phyloP scores from a whole-genome alignment of 2,797 vertebrate genomes.

The Gobionotothen gibberifrons region DNA sequence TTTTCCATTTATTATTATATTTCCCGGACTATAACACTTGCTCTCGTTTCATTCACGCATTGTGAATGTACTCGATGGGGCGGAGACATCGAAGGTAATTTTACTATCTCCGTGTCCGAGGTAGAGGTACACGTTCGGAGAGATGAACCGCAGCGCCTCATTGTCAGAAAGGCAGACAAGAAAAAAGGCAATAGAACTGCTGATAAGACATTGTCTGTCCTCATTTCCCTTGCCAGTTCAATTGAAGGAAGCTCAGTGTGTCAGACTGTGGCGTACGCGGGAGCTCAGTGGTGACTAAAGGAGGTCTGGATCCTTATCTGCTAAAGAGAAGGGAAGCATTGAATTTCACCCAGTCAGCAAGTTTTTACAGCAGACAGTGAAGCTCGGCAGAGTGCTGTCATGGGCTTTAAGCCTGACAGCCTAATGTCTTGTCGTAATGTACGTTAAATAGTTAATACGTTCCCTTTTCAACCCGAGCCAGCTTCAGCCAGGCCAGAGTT shows the following conservation, averaged over 20 bases:
- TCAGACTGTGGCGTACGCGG: constrained; percentile 30
- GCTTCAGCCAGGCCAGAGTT: constrained; percentile 63
- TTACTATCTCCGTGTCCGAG: constrained; percentile 62
- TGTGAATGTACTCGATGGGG: constrained; percentile 58
- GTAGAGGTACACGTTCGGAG: constrained; percentile 49
- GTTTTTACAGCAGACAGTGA: constrained; percentile 50
- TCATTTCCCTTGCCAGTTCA: constrained; percentile 67
- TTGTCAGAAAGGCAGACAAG: constrained; percentile 37
- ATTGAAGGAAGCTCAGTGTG: constrained; percentile 55
- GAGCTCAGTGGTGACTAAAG: constrained; percentile 53
- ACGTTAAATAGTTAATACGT: constrained; percentile 67
- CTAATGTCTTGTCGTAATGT: constrained; percentile 58
- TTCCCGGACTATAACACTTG: constrained; percentile 18
- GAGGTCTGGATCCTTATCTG: constrained; percentile 73
- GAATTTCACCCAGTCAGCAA: constrained; percentile 69
- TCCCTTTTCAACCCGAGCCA: constrained; percentile 46
- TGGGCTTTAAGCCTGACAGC: constrained; percentile 42
- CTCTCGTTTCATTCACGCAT: constrained; percentile 58
- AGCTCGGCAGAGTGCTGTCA: constrained; percentile 24
- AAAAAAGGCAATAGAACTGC: constrained; percentile 57
- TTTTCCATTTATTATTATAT: constrained; percentile 8
- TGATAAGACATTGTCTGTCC: constrained; percentile 65
- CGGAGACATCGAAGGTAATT: constrained; percentile 58
- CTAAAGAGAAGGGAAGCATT: constrained; percentile 46
- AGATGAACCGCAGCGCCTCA: constrained; percentile 46